Evolutionary conservation across 2,888 invertebrate species (phyloP), one percentile per base, ranked within the genome.

Genomic region (Tetanocera ferruginea): DNA sequence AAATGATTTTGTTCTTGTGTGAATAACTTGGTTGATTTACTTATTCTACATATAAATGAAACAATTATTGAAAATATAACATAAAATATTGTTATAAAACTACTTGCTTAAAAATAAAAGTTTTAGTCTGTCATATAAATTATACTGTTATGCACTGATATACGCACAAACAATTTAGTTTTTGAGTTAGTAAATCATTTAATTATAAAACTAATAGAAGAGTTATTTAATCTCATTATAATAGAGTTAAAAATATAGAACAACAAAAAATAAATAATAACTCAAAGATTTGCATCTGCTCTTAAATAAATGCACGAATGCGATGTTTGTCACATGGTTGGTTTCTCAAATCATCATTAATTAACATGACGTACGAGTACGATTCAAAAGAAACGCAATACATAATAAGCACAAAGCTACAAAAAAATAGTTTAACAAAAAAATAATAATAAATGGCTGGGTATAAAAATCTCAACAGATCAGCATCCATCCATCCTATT

Each of bases 401-500:
- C 67, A 67, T 37, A 37, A 25, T 17, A 64, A 64, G 64, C 64
- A 55, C 19, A 19, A 19, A 55, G 55, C 28, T 11, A 11, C 57
- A 62, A 62, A 62, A 3, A 19, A 55, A 55, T 55, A 55, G n/a
- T 19, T 19, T 3, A 19, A 55, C n/a, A 6, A 55, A 19, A 55
- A 55, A 55, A 55, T 11, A 55, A 55, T 5, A 52, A 8, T 37
- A 52, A 52, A 52, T 55, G 55, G 55, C 55, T 55, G 23, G 6
- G 2, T 55, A n/a, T 55, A 23, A 43, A 19, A n/a, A 55, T 55
- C 19, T 55, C 55, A 55, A 55, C 8, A 19, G 55, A 23, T 55
- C 23, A 55, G 1, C 17, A 37, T 28, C 60, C 60, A 60, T 60
- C 6, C 43, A 14, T 43, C 43, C 43, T 2, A 43, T 79, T 90